phyloP scores from a whole-genome alignment of 2,113 vertebrate genomes.

The Crypturellus undulatus region DNA sequence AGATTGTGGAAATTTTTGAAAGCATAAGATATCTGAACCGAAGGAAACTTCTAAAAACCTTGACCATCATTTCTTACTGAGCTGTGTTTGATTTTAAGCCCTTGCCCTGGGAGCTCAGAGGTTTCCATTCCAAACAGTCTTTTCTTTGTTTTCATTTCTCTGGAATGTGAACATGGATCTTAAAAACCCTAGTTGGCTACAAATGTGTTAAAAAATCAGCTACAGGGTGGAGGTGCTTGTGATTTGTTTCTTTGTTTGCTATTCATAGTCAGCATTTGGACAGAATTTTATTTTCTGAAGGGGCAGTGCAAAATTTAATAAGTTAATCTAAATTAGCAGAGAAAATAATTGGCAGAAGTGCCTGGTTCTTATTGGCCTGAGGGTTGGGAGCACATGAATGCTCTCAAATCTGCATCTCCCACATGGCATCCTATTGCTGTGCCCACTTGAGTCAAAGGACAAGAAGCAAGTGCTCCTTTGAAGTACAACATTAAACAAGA shows the following conservation, averaged over 20 bases:
- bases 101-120: not conserved
- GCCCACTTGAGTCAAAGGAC: slow-evolving; percentile 68
- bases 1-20: not conserved
- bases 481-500: slow-evolving; percentile 78
- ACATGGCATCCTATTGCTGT: slow-evolving; percentile 52
- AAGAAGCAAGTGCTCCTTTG: slow-evolving; percentile 76
- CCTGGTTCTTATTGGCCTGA: not conserved
- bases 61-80: rapidly evolving
- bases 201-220: not conserved
- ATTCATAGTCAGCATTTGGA: not conserved
- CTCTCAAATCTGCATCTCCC: slow-evolving; percentile 41
- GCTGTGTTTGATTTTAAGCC: not conserved
- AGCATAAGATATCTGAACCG: not conserved
- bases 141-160: not conserved
- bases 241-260: not conserved
- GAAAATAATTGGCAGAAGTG: not conserved
- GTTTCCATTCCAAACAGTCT: not conserved
- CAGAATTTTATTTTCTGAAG: not conserved
- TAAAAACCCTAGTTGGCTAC: not conserved
- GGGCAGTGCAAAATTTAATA: not conserved
- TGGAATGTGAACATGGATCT: not conserved
- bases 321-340: slow-evolving; percentile 15
- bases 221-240: not conserved
- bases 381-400: not conserved
- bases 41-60: not conserved